Evolutionary conservation across 2,888 invertebrate genomes (phyloP), one percentile per base, ranked within the genome.

Genomic region (Tortrix viridana): DNA sequence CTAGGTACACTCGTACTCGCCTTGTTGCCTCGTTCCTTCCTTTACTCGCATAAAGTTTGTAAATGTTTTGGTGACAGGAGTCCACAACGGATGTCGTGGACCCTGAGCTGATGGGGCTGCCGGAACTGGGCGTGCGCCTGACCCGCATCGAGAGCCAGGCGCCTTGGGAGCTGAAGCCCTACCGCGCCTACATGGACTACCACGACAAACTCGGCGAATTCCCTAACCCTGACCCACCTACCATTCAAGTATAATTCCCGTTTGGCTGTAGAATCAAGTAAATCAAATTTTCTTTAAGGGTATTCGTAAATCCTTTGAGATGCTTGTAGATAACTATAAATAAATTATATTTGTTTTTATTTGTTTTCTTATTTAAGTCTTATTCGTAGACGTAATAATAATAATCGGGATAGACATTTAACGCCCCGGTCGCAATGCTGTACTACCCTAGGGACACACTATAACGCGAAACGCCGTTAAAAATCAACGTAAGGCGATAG

Each of bases 41-140:
- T 16, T n/a, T 41, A 41, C 5, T 41, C n/a, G 38, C 12, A 14
- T 14, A 2, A 16, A 16, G 41, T 41, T 14, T 4, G 2, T 18
- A n/a, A 23, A 47, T 20, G 47, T 49, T 41, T 47, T 19, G 16
- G 18, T 54, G 43, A 7, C 82, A 97, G 94, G 98, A 98, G 85
- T 94, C 95, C 69, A 93, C 95, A 5, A 95, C 95, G 1, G 98
- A 98, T 80, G 84, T 84, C 6, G 92, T 96, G 0, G 73, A 93
- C 3, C 79, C 81, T 6, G 93, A 93, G 41, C 77, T 96, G 22
- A 97, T 96, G 2, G 97, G 96, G 0, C 86, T 98, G 58, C 97
- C 97, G 84, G 98, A 98, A 91, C 94, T 99, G 67, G 98, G 98
- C 16, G 95, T 99, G 2, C 89, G 86, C 38, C 92, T 97, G 59